Percentiles rank a stretch among this genome's conserved stretches.
Conservation (phyloP, 2,113 vertebrate genomes). For the Nerophis lumbriciformis region DNA sequence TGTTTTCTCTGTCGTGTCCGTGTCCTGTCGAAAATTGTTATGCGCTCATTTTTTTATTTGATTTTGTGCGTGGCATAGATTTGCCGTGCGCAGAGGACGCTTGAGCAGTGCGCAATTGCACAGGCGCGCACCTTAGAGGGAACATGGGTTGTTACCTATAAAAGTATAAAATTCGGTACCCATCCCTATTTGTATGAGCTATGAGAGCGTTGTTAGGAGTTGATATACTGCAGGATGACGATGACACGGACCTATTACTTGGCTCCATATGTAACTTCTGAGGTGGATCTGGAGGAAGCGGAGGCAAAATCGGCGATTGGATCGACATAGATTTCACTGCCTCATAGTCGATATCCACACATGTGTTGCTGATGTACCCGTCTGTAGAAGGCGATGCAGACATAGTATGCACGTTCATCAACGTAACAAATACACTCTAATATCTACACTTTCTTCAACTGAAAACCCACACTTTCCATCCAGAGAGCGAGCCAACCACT, state of each 20-base stretch:
- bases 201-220: background rate
- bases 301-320: slow-evolving; percentile 32
- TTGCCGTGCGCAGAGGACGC: no score
- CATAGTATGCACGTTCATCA: background rate
- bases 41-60: no score
- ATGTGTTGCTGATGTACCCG: slow-evolving; percentile 71
- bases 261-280: slow-evolving; percentile 29
- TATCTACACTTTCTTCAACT: no score
- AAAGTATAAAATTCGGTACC: no score
- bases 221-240: background rate
- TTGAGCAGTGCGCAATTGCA: no score
- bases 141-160: no score
- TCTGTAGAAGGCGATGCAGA: slow-evolving; percentile 40
- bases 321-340: slow-evolving; percentile 58
- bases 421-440: no score
- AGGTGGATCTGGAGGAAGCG: slow-evolving; percentile 49
- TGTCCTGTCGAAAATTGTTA: no score
- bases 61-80: no score
- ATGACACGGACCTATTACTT: slow-evolving; percentile 53
- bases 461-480: slow-evolving; percentile 65
- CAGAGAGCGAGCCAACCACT: slow-evolving; percentile 68
- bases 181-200: background rate
- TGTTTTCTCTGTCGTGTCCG: no score
- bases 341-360: slow-evolving; percentile 73
- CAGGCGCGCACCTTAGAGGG: no score